These are phyloP conservation scores for Lasioglossum marginatum DNA, from an alignment of 2,888 invertebrate genomes.

Conservation along the genomic window DNA sequence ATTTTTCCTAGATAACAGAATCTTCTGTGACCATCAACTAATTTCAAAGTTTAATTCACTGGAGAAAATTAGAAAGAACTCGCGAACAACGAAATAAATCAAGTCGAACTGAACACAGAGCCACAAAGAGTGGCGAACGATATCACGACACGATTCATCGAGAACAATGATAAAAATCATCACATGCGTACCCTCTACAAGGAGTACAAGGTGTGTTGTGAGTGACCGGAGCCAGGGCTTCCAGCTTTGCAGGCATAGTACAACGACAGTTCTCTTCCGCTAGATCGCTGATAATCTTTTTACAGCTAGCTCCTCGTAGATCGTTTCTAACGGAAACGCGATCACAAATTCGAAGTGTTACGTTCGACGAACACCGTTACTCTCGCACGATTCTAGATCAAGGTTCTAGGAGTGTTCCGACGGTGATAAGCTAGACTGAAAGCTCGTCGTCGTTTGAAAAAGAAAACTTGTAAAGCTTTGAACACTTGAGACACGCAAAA, in stretches of 20 bases:
- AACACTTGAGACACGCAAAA: not conserved
- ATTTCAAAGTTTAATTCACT: not conserved
- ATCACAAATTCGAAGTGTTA: not conserved
- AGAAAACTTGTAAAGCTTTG: too few species aligned
- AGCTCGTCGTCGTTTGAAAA: too few species aligned
- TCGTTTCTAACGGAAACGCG: not conserved
- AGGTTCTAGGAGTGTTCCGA: not conserved
- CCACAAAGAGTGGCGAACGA: not conserved
- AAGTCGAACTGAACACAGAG: not conserved
- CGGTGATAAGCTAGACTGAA: conserved; percentile 7
- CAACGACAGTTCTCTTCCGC: not conserved
- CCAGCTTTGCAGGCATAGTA: conserved; percentile 79
- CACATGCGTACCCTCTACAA: conserved; percentile 70
- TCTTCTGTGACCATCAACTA: not conserved
- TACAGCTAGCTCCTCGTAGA: not conserved
- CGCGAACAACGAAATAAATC: not conserved
- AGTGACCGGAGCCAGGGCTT: conserved; percentile 67
- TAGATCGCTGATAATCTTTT: not conserved
- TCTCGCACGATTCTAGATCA: conserved; percentile 12
- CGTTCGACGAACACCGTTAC: conserved; percentile 4
- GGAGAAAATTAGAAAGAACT: not conserved
- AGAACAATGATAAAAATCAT: not conserved
- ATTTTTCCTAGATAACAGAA: not conserved
- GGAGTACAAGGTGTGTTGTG: conserved; percentile 63
- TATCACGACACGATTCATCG: not conserved